Conservation (phyloP, 2,888 invertebrate genomes). For the Eupeodes latifasciatus region DNA sequence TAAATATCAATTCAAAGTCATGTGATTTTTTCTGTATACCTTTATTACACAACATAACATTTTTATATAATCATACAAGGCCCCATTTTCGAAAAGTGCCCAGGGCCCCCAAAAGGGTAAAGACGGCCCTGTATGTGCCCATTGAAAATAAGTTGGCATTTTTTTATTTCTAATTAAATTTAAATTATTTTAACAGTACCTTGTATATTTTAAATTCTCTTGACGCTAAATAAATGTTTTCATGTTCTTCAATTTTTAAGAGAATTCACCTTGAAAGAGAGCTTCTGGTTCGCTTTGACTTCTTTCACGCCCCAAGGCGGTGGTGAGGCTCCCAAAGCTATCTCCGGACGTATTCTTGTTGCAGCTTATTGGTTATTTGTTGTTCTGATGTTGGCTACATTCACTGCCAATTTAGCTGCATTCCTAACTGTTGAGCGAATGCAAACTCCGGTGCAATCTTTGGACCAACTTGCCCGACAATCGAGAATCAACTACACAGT, state of each 20-base stretch:
- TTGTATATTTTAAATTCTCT: too few species aligned
- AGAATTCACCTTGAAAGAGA: slow-evolving; percentile 94
- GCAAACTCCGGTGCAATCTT: slow-evolving; percentile 95
- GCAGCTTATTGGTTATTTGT: slow-evolving; percentile 97
- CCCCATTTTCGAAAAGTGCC: too few species aligned
- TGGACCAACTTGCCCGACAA: slow-evolving; percentile 94
- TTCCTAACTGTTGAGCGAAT: slow-evolving; percentile 95
- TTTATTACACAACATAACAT: too few species aligned
- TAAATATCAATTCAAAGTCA: too few species aligned
- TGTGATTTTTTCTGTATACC: too few species aligned
- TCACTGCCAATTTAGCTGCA: slow-evolving; percentile 91
- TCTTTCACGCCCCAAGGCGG: slow-evolving; percentile 97
- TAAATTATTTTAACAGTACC: too few species aligned
- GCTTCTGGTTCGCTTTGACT: slow-evolving; percentile 96
- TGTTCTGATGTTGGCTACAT: slow-evolving; percentile 95
- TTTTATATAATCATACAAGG: too few species aligned
- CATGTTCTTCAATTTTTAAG: slow-evolving; percentile 83
- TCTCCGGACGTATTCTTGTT: slow-evolving; percentile 93
- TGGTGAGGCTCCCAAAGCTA: slow-evolving; percentile 94
- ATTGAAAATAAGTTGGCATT: too few species aligned
- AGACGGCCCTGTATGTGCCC: too few species aligned
- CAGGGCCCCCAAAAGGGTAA: too few species aligned
- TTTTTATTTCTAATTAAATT: too few species aligned
- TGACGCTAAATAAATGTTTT: too few species aligned
- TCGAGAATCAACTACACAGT: slow-evolving; percentile 96